A percentile compares a stretch with the other conserved stretches of the same genome.
Evolutionary conservation across 1,140 invertebrate species (phyloP).

Genomic region (Callitettix versicolor): DNA sequence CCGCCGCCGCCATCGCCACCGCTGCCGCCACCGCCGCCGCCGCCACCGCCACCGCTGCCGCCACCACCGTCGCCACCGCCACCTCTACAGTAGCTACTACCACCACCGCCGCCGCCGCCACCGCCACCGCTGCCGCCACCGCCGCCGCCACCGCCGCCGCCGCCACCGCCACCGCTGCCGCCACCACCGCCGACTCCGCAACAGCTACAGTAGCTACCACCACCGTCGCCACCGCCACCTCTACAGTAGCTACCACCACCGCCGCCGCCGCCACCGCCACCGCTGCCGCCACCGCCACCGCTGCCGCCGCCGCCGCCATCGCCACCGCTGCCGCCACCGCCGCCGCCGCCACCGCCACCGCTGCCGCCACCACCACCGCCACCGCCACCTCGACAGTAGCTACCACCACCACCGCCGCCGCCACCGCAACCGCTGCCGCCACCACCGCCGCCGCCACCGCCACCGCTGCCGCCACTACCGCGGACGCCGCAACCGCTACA

Average conservation of each 20-base stretch:
- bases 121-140: neutral
- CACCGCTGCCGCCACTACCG: neutral
- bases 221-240: neutral
- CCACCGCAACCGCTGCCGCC: neutral
- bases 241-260: no score
- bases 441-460: neutral
- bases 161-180: neutral
- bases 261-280: neutral
- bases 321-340: neutral
- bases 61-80: neutral
- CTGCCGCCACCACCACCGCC: no score
- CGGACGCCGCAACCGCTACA: neutral
- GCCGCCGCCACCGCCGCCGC: neutral
- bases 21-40: neutral
- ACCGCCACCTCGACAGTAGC: neutral
- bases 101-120: neutral
- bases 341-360: neutral
- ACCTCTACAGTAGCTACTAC: no score
- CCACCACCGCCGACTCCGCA: neutral
- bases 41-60: neutral
- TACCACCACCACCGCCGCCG: no score
- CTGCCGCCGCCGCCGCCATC: neutral
- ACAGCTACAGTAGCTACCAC: no score
- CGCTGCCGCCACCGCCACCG: neutral
- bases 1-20: neutral